Evolutionary conservation across 1,140 invertebrate genomes (phyloP), one percentile per base, ranked within the genome.

Genomic region (Ctenoplectra terminalis): DNA sequence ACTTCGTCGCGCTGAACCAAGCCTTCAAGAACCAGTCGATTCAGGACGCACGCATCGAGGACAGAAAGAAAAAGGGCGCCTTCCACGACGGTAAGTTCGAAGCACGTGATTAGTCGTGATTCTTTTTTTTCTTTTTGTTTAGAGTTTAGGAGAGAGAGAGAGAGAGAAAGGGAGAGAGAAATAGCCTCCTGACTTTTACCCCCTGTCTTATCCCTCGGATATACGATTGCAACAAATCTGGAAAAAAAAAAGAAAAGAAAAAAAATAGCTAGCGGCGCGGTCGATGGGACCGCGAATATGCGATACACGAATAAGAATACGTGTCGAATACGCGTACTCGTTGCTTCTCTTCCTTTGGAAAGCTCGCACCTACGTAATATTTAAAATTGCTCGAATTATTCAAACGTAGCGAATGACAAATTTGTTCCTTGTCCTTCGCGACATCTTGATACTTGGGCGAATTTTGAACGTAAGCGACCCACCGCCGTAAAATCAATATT

Each of bases 1-100:
- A 99, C 89, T 97, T 99, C 63, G 97, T 99, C 20, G 98, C 98
- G 1, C 94, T 99, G 46, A 99, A 99, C 95, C 98, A 99, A 91
- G 98, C 98, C 0, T 97, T 99, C 92, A 94, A 95, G 88, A 84
- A 87, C 23, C 93, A 93, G 58, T 93, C 94, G 52, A 91, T 93
- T 6, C 90, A 95, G 85, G 94, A 96, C 90, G 93, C 95, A 93
- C 84, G 94, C 94, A 29, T 88, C 90, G 81, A 94, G 91, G 92
- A 90, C 64, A 90, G 81, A 23, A 91, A 89, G 58, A 85, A 87
- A 29, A 92, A 90, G 67, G 81, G 82, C 15, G 46, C 86, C 58
- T 97, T 97, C 90, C 94, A 95, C 87, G 97, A 97, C 94, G 97
- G 97, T 98, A 90, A 93, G 93, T 92, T 83, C 77, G 43, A 82